These are phyloP conservation scores for Carcharodon carcharias DNA, from an alignment of 2,797 vertebrate genomes.

Conservation along the genomic window DNA sequence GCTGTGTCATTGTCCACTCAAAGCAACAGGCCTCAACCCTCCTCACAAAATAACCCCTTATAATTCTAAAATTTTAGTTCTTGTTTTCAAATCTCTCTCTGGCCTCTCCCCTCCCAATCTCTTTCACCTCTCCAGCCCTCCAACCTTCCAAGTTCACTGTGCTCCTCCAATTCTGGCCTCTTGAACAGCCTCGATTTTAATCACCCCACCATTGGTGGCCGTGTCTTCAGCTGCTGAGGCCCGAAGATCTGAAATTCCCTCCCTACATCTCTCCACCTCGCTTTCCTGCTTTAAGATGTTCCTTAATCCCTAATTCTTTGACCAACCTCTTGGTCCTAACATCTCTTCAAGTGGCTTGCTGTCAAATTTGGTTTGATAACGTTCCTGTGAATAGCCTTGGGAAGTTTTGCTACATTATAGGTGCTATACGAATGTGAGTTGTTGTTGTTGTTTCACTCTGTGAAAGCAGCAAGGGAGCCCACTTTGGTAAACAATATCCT, in stretches of 20 bases:
- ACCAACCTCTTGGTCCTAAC: neutral
- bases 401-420: no score
- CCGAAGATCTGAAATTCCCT: neutral
- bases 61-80: neutral
- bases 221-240: neutral
- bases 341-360: neutral
- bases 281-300: neutral
- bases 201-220: neutral
- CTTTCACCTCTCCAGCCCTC: neutral
- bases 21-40: neutral
- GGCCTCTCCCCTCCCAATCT: neutral
- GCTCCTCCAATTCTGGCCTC: neutral
- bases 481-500: neutral
- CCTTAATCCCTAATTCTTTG: neutral
- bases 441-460: neutral
- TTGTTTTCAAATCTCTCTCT: neutral
- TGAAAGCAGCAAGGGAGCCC: neutral
- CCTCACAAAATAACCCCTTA: neutral
- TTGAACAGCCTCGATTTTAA: neutral
- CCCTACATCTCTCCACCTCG: neutral
- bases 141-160: no score
- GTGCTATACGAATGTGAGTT: neutral
- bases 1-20: neutral
- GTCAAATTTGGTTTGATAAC: neutral
- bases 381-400: no score